Percentiles rank a stretch among this genome's conserved stretches.
These are phyloP conservation scores for Papilio machaon DNA, from an alignment of 1,140 invertebrate species.

Conservation along the genomic window DNA sequence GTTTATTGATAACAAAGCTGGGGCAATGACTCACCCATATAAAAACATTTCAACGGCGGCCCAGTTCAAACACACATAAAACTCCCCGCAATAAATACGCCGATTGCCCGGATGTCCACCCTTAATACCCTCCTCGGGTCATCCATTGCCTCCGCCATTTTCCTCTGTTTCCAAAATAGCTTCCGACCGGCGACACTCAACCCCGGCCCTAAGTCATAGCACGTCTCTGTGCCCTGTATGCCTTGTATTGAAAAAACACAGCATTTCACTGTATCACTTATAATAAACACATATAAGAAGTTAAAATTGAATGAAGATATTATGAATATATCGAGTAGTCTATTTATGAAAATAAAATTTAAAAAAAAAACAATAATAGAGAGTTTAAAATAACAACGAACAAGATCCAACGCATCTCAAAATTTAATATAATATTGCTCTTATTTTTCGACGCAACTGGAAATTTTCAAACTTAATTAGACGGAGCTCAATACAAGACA, in stretches of 20 bases:
- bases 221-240: not conserved
- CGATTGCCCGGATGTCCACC: slow-evolving; percentile 18
- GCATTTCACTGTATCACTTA: too few species aligned
- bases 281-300: too few species aligned
- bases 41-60: not conserved
- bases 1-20: not conserved
- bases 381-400: too few species aligned
- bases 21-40: not conserved
- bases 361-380: too few species aligned
- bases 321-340: too few species aligned
- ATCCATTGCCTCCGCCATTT: slow-evolving; percentile 39
- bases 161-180: slow-evolving; percentile 49
- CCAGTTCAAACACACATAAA: slow-evolving; percentile 3
- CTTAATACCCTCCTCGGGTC: slow-evolving; percentile 2
- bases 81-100: not conserved
- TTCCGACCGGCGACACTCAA: not conserved
- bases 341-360: not conserved
- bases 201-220: not conserved
- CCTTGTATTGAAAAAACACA: not conserved
- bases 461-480: not conserved
- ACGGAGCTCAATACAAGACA: not conserved
- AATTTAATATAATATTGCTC: not conserved
- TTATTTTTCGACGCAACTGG: not conserved
- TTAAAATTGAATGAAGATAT: too few species aligned
- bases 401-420: too few species aligned